Evolutionary conservation across 1,140 invertebrate genomes (phyloP).

Genomic region (Micrasema minimum): DNA sequence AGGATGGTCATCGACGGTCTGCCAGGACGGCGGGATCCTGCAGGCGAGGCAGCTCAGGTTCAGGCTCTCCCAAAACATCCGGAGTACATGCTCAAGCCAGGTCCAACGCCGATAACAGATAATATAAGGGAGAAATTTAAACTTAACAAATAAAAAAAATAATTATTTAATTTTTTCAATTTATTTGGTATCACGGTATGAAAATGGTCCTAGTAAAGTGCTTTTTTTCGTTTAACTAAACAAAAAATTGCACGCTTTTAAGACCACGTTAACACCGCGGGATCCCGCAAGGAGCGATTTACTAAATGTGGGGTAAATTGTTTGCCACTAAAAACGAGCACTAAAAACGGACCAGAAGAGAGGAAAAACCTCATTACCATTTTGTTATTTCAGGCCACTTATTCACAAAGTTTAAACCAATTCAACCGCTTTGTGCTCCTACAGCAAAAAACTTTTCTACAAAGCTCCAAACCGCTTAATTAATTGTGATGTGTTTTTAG

Average conservation of each 20-base stretch:
- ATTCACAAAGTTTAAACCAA: neutral
- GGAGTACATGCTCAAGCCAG: too few relatives aligned
- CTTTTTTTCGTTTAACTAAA: too few relatives aligned
- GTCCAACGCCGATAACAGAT: too few relatives aligned
- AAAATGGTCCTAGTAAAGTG: too few relatives aligned
- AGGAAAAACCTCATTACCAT: neutral
- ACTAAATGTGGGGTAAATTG: neutral
- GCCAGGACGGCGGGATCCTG: too few relatives aligned
- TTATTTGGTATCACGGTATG: too few relatives aligned
- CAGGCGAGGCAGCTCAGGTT: too few relatives aligned
- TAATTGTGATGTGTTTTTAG: neutral
- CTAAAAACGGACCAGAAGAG: neutral
- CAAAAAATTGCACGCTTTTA: neutral
- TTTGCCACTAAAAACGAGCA: neutral
- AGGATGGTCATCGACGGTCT: too few relatives aligned
- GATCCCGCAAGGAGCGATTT: conserved; percentile 3
- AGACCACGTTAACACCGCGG: conserved; percentile 2
- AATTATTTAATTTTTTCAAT: too few relatives aligned
- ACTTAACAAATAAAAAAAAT: too few relatives aligned
- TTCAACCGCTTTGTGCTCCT: neutral
- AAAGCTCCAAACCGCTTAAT: neutral
- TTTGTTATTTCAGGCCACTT: neutral
- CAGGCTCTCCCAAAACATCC: too few relatives aligned
- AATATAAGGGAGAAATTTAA: too few relatives aligned
- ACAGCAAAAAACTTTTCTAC: neutral